These are phyloP conservation scores for Mormyrus lacerda DNA, from an alignment of 2,113 vertebrate genomes.

Conservation along the genomic window DNA sequence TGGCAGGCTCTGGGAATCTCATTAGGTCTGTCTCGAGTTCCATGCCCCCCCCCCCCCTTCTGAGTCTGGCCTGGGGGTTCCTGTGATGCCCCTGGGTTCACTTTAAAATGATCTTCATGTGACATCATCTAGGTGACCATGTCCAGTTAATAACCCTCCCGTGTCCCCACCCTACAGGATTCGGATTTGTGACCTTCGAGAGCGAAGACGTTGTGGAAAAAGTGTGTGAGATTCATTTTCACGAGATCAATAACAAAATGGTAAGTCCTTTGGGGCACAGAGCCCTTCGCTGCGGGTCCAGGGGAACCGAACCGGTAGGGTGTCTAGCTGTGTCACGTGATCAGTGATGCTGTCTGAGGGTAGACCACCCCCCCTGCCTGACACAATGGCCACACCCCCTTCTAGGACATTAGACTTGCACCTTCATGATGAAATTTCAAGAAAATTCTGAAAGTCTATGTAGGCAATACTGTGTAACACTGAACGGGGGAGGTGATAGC, in stretches of 20 bases:
- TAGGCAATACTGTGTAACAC: not conserved
- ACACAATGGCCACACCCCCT: not conserved
- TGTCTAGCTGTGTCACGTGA: not conserved
- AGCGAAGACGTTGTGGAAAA: conserved; percentile 99
- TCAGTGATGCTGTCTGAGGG: not conserved
- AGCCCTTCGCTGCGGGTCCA: conserved; percentile 23
- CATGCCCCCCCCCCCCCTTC: not conserved
- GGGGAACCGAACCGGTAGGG: not conserved
- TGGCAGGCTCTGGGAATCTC: not conserved
- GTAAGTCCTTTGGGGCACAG: conserved; percentile 73
- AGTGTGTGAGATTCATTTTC: conserved; percentile 99
- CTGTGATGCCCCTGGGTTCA: not conserved
- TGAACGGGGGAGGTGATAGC: not conserved
- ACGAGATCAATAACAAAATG: conserved; percentile 99
- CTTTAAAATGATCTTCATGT: not conserved
- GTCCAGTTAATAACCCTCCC: not conserved
- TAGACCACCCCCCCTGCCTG: not conserved
- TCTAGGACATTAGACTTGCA: not conserved
- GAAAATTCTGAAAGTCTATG: not conserved
- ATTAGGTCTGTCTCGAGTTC: not conserved
- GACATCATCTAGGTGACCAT: not conserved
- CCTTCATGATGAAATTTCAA: not conserved
- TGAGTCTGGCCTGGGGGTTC: not conserved
- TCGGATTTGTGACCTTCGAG: conserved; percentile 99
- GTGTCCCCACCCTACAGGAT: conserved; percentile 35